phyloP scores from a whole-genome alignment of 2,113 vertebrate species.

The Brachyhypopomus occidentalis region DNA sequence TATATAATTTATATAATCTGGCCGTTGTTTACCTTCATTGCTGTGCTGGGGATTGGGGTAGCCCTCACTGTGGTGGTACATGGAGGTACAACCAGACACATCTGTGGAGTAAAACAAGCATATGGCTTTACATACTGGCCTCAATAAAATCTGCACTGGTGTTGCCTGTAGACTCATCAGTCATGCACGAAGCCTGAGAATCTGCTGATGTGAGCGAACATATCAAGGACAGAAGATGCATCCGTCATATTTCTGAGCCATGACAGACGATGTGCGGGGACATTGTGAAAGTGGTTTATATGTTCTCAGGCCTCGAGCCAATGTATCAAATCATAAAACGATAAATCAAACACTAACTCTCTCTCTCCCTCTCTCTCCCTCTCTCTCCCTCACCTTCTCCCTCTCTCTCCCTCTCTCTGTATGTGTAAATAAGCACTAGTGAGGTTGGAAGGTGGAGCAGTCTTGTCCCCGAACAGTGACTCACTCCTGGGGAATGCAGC shows the following conservation, averaged over 20 bases:
- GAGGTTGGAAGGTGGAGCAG: slow-evolving; percentile 61
- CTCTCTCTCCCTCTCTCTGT: not conserved
- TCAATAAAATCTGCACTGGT: slow-evolving; percentile 12
- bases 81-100: slow-evolving; percentile 85
- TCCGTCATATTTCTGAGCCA: slow-evolving; percentile 64
- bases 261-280: slow-evolving; percentile 40
- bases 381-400: not conserved
- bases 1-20: not conserved
- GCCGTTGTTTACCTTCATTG: slow-evolving; percentile 73
- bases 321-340: slow-evolving; percentile 14
- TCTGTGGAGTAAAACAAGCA: slow-evolving; percentile 70
- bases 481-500: slow-evolving; percentile 69
- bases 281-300: not conserved
- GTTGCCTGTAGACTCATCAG: not conserved
- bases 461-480: slow-evolving; percentile 61
- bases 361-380: not conserved
- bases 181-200: slow-evolving; percentile 19
- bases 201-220: slow-evolving; percentile 38
- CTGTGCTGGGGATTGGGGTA: slow-evolving; percentile 75
- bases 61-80: slow-evolving; percentile 82
- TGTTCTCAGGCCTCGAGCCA: not conserved
- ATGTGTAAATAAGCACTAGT: slow-evolving; percentile 16
- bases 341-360: not conserved
- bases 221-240: slow-evolving; percentile 60
- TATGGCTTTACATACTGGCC: slow-evolving; percentile 5